Evolutionary conservation across 1,140 invertebrate species (phyloP).

Genomic region (Laupala kohalensis): DNA sequence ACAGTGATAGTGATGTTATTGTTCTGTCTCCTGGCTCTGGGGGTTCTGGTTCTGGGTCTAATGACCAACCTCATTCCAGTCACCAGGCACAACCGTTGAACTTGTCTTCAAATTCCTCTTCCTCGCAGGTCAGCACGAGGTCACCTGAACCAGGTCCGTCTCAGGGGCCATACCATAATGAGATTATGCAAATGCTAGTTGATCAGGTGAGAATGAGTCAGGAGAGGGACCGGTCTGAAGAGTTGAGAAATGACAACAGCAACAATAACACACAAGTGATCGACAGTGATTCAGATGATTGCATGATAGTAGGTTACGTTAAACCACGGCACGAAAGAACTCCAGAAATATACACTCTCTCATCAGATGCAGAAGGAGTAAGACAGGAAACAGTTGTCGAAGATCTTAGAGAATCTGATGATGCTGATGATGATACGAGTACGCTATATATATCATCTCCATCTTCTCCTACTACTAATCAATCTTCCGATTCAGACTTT

Average conservation of each 20-base stretch:
- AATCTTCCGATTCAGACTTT: neutral
- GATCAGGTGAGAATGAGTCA: neutral
- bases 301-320: conserved; percentile 32
- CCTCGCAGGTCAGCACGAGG: neutral
- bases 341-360: conserved; percentile 34
- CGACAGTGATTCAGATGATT: conserved; percentile 14
- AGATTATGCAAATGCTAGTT: too few relatives aligned
- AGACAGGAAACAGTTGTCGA: neutral
- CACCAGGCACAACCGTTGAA: neutral
- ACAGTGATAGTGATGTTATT: conserved; percentile 10
- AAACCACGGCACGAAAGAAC: conserved; percentile 38
- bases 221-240: neutral
- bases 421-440: neutral
- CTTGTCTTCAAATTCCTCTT: conserved; percentile 19
- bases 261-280: neutral
- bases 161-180: neutral
- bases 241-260: neutral
- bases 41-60: conserved; percentile 16
- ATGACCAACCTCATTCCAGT: neutral
- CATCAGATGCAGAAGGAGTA: neutral
- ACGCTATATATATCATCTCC: neutral
- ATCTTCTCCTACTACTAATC: neutral
- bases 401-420: neutral
- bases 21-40: conserved; percentile 23
- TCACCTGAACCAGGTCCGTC: neutral